Evolutionary conservation across 2,888 invertebrate species (phyloP).

Genomic region (Amblyjoppa fuscipennis): DNA sequence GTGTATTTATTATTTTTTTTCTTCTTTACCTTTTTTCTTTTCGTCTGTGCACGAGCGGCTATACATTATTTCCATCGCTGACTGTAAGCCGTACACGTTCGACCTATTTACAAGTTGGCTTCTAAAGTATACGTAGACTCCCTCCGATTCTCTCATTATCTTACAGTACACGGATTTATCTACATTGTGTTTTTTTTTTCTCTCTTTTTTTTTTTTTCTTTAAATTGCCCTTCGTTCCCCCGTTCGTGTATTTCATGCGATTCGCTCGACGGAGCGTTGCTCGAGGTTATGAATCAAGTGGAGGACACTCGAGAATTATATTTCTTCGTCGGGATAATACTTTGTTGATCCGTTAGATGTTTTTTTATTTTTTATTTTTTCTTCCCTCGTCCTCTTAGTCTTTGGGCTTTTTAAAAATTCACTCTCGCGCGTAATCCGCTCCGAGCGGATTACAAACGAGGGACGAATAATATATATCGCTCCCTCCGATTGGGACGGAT

Average conservation of each 20-base stretch:
- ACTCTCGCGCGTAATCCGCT: conserved; percentile 54
- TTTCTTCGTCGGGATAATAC: conserved; percentile 13
- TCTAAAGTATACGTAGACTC: conserved; percentile 25
- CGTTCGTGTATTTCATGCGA: background rate
- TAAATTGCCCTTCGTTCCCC: conserved; percentile 11
- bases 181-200: conserved; percentile 36
- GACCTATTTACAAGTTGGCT: conserved; percentile 51
- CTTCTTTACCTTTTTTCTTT: background rate
- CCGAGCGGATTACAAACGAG: conserved; percentile 50
- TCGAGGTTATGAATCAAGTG: conserved; percentile 22
- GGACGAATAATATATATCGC: conserved; percentile 57
- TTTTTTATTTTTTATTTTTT: background rate
- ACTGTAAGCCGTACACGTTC: conserved; percentile 31
- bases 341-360: conserved; percentile 3
- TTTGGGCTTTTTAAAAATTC: conserved; percentile 44
- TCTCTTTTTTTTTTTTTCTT: background rate
- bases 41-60: conserved; percentile 8
- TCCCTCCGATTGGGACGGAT: conserved; percentile 48
- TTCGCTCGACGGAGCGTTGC: background rate
- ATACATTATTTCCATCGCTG: conserved; percentile 28
- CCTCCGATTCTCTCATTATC: conserved; percentile 52
- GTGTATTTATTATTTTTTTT: conserved; percentile 8
- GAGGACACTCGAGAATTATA: background rate
- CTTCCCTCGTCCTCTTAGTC: conserved; percentile 12
- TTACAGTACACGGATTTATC: conserved; percentile 62